Evolutionary conservation across 2,113 vertebrate genomes (phyloP).

Genomic region (Corythornis vintsioides): DNA sequence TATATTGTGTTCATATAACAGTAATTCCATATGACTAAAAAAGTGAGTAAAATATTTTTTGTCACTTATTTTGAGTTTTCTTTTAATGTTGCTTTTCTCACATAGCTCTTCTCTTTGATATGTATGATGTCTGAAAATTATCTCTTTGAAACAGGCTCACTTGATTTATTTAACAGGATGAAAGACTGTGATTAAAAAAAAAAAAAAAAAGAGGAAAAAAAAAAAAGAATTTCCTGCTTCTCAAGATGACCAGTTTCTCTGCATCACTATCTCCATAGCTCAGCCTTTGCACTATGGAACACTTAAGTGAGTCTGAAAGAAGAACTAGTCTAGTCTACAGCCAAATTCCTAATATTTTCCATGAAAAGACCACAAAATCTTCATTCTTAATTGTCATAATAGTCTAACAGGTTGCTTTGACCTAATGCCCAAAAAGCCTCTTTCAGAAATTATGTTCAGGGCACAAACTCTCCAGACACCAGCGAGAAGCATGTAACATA

Average conservation of each 20-base stretch:
- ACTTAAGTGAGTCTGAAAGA: neutral
- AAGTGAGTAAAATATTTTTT: neutral
- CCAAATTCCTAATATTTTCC: neutral
- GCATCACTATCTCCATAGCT: neutral
- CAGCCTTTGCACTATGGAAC: neutral
- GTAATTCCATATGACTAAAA: slow-evolving; percentile 32
- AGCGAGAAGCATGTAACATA: accelerated
- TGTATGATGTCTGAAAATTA: neutral
- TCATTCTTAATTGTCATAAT: neutral
- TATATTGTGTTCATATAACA: neutral
- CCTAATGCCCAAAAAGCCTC: neutral
- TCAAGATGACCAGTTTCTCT: neutral
- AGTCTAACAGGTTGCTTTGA: neutral
- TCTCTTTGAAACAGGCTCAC: slow-evolving; percentile 12
- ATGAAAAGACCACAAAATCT: neutral
- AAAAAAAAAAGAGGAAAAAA: neutral
- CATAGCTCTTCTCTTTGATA: neutral
- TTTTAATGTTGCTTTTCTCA: neutral
- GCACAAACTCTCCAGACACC: neutral
- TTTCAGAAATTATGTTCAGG: neutral
- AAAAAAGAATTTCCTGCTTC: neutral
- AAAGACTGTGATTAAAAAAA: neutral
- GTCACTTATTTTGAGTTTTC: neutral
- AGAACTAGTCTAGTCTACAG: neutral
- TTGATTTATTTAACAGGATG: slow-evolving; percentile 32